Evolutionary conservation across 2,113 vertebrate species (phyloP).

Genomic region (Cyprinodon variegatus): DNA sequence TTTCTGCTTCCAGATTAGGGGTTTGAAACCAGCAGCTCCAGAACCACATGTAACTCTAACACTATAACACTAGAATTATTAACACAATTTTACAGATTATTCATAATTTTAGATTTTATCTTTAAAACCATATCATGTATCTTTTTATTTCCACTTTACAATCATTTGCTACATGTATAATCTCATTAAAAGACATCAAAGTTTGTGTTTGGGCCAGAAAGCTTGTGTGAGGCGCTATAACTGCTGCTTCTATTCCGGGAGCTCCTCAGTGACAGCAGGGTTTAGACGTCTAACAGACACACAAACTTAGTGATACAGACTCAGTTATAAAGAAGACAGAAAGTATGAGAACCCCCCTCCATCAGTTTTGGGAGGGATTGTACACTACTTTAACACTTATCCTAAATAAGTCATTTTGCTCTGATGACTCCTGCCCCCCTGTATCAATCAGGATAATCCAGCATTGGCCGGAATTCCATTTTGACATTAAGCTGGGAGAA

Average conservation of each 20-base stretch:
- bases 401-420: conserved; percentile 59
- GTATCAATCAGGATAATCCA: conserved; percentile 69
- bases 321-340: conserved; percentile 1
- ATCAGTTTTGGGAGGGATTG: conserved; percentile 23
- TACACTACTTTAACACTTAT: conserved; percentile 48
- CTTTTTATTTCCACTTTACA: neutral
- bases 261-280: conserved; percentile 1
- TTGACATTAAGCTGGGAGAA: conserved; percentile 39
- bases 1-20: too few species aligned
- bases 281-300: neutral
- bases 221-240: neutral
- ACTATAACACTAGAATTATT: too few species aligned
- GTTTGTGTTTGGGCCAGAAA: neutral
- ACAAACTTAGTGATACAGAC: neutral
- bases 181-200: neutral
- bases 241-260: neutral
- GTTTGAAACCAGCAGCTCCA: too few species aligned
- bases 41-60: too few species aligned
- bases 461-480: conserved; percentile 49
- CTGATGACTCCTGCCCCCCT: conserved; percentile 55
- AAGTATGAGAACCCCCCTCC: conserved; percentile 8
- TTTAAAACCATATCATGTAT: neutral
- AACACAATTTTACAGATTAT: neutral
- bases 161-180: neutral
- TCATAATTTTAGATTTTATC: too few species aligned